These are phyloP conservation scores for Malurus alboscapulatus DNA, from an alignment of 2,113 vertebrate species.

Conservation along the genomic window DNA sequence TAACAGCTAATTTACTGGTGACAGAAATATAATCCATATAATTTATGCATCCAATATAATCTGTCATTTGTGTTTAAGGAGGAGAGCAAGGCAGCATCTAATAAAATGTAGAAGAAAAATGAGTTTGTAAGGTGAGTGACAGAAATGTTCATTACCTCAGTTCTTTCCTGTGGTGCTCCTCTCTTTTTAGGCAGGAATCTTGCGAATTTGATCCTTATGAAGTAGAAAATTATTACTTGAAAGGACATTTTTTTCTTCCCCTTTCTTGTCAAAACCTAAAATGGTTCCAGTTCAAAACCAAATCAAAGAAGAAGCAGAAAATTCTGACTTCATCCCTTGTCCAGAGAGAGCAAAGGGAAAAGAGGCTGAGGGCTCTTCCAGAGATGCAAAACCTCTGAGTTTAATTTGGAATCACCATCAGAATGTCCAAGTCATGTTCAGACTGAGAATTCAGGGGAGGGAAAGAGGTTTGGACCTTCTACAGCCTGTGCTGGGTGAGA, in stretches of 20 bases:
- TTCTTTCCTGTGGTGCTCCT: constrained; percentile 17
- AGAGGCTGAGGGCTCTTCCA: not conserved
- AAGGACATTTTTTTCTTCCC: not conserved
- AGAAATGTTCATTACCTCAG: constrained; percentile 45
- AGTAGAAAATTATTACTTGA: constrained; percentile 37
- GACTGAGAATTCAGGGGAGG: not conserved
- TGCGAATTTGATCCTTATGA: constrained; percentile 10
- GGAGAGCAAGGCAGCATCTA: constrained; percentile 39
- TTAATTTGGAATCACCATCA: not conserved
- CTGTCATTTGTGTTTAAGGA: constrained; percentile 61
- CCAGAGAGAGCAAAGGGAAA: not conserved
- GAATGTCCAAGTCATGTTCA: not conserved
- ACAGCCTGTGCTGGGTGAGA: not conserved
- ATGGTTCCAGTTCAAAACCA: constrained; percentile 8
- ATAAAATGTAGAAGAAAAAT: constrained; percentile 41
- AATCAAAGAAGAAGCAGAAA: not conserved
- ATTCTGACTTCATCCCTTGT: not conserved
- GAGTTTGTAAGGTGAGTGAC: constrained; percentile 43
- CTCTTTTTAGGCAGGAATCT: not conserved
- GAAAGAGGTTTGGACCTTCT: not conserved
- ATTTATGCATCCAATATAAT: constrained; percentile 59
- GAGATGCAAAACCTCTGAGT: not conserved
- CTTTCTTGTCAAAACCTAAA: constrained; percentile 27
- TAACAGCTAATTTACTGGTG: constrained; percentile 61
- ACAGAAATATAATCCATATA: constrained; percentile 60